Conservation (phyloP, 2,797 vertebrate species). For the Oreortyx pictus region DNA sequence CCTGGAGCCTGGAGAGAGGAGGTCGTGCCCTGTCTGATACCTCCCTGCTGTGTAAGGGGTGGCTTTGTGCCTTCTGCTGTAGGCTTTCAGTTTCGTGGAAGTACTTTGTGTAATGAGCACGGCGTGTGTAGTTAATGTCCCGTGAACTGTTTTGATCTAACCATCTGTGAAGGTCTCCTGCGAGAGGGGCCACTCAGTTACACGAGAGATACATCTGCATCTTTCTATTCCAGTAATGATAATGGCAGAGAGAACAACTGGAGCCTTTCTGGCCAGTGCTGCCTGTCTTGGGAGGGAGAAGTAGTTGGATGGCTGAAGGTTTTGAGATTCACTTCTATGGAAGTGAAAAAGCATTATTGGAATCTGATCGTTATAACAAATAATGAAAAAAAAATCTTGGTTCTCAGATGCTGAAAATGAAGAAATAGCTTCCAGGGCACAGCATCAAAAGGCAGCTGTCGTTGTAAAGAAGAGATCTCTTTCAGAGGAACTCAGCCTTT, state of each 20-base stretch:
- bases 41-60: rapidly evolving
- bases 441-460: too few species aligned
- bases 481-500: background rate
- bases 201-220: rapidly evolving
- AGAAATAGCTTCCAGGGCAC: too few species aligned
- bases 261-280: background rate
- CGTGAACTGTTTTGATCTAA: background rate
- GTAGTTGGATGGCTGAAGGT: background rate
- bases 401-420: rapidly evolving
- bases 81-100: background rate
- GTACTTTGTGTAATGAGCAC: rapidly evolving
- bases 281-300: background rate
- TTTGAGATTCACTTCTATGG: background rate
- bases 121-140: rapidly evolving
- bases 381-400: background rate
- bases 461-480: background rate
- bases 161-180: background rate
- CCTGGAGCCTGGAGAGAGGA: background rate
- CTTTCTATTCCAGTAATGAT: rapidly evolving
- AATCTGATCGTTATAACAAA: background rate
- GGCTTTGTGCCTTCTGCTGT: background rate
- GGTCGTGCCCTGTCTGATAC: rapidly evolving
- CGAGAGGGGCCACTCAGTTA: background rate
- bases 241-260: background rate
- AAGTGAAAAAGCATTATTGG: background rate